These are phyloP conservation scores for Diplogasteroides magnus DNA, from an alignment of 1,140 invertebrate species.

Conservation along the genomic window DNA sequence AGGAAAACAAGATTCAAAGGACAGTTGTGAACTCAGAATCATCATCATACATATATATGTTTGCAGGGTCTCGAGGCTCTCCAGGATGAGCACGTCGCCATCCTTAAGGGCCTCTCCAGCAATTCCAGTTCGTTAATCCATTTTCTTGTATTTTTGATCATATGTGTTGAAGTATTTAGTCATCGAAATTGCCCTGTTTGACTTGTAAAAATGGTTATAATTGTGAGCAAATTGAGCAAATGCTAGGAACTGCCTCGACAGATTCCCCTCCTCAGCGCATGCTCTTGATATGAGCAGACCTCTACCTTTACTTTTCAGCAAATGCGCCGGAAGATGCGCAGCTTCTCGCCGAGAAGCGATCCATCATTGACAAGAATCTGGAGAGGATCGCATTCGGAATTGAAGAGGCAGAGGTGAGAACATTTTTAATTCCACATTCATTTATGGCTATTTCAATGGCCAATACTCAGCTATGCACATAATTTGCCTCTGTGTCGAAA, in stretches of 20 bases:
- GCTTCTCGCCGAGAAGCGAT: constrained; percentile 73
- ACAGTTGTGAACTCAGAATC: not conserved
- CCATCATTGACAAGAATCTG: constrained; percentile 83
- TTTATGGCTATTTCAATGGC: too few species aligned
- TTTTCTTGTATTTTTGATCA: not conserved
- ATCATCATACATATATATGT: too few species aligned
- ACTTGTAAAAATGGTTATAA: not conserved
- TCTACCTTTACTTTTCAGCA: too few species aligned
- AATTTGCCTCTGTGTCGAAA: not conserved
- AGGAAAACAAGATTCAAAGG: not conserved
- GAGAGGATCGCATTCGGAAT: constrained; percentile 92
- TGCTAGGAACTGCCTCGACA: too few species aligned
- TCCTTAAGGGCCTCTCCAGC: constrained; percentile 17
- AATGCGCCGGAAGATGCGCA: constrained; percentile 59
- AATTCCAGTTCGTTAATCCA: constrained; percentile 11
- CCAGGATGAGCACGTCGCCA: constrained; percentile 76
- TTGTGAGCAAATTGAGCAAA: not conserved
- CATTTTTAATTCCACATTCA: too few species aligned
- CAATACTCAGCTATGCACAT: too few species aligned
- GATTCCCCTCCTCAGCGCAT: too few species aligned
- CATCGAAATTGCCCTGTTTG: too few species aligned
- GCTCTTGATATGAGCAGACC: too few species aligned
- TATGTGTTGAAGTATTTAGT: constrained; percentile 3
- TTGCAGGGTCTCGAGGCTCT: constrained; percentile 86
- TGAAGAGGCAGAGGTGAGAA: constrained; percentile 79